Conservation (phyloP, 1,140 invertebrate species). For the Panulirus ornatus region DNA sequence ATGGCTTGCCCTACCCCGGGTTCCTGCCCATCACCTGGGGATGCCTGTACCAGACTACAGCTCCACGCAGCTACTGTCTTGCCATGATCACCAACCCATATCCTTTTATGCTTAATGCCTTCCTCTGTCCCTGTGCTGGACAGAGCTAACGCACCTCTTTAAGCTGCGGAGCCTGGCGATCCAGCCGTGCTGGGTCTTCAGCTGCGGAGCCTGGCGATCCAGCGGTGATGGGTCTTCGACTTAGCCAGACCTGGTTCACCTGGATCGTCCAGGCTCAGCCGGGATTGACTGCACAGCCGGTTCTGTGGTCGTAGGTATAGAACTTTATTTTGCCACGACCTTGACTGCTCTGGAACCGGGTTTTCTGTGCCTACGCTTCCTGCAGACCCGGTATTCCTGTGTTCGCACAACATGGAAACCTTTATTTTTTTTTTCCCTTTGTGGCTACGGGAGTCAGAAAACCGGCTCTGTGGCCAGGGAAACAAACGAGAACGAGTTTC, state of each 20-base stretch:
- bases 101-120: slow-evolving; percentile 63
- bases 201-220: background rate
- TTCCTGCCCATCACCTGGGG: slow-evolving; percentile 74
- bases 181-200: background rate
- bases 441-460: background rate
- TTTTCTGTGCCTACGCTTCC: background rate
- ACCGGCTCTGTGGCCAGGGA: background rate
- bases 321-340: too few species aligned
- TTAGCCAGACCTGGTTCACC: background rate
- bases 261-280: background rate
- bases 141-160: background rate
- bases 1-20: slow-evolving; percentile 70
- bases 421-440: too few species aligned
- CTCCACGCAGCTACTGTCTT: slow-evolving; percentile 69
- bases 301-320: background rate
- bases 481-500: background rate
- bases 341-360: too few species aligned
- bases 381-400: background rate
- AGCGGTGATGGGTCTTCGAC: background rate
- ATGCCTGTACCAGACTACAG: slow-evolving; percentile 71
- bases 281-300: too few species aligned
- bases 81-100: slow-evolving; percentile 74
- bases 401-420: too few species aligned
- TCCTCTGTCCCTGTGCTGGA: background rate
- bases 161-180: too few species aligned